These are phyloP conservation scores for Littorina saxatilis DNA, from an alignment of 1,140 invertebrate genomes.

Conservation along the genomic window DNA sequence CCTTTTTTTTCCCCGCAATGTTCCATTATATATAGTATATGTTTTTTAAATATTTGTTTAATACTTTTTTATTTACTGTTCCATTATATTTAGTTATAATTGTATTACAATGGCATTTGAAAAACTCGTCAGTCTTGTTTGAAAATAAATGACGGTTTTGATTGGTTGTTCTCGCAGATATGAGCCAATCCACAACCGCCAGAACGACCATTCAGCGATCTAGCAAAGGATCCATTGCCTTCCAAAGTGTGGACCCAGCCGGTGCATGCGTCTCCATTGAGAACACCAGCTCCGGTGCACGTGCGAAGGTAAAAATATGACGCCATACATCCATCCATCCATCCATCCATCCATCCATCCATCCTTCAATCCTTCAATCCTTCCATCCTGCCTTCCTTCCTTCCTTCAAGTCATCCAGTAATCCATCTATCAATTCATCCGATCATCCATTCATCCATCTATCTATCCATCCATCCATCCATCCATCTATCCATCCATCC, in stretches of 20 bases:
- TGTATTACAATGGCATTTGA: no score
- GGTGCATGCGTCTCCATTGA: conserved; percentile 39
- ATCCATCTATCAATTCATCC: no score
- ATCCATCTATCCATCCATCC: no score
- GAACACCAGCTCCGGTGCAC: conserved; percentile 40
- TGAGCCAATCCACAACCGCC: conserved; percentile 30
- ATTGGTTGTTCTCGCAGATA: neutral
- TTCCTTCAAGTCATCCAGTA: neutral
- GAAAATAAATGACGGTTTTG: no score
- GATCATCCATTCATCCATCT: neutral
- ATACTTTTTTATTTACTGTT: no score
- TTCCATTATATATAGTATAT: no score
- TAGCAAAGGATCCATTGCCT: conserved; percentile 39
- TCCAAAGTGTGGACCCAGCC: conserved; percentile 35
- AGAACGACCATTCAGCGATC: conserved; percentile 39
- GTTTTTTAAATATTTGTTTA: no score
- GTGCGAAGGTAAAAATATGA: conserved; percentile 36
- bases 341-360: neutral
- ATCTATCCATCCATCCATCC: neutral
- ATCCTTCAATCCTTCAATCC: neutral
- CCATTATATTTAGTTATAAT: no score
- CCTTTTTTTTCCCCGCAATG: no score
- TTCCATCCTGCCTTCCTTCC: neutral
- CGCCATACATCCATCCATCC: neutral
- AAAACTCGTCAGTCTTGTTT: no score